Evolutionary conservation across 2,113 vertebrate genomes (phyloP), one percentile per base, ranked within the genome.

Genomic region (Cairina moschata): DNA sequence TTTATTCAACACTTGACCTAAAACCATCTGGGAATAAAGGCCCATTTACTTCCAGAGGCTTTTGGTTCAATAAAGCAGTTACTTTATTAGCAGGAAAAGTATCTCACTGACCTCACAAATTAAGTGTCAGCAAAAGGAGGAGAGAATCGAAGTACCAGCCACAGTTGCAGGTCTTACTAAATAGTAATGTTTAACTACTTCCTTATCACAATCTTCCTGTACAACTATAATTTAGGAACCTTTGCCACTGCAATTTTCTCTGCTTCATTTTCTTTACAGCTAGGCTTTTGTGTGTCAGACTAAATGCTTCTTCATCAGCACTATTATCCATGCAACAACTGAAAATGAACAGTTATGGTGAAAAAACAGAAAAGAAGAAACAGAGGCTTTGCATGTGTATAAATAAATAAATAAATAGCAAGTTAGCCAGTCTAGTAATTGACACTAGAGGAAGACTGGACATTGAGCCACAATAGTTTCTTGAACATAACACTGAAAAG

Each of bases 121-220:
- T 95, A 96, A 97, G 92, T 93, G 95, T 97, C 98, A 97, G 93
- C 97, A 96, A 91, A 86, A 93, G 96, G 74, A 97, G 89, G 83
- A 97, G 95, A 98, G 94, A 96, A 91, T 92, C 0, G 3, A 96
- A 79, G 74, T 86, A 87, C 55, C 93, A 95, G 93, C 74, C 80
- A 91, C 69, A 73, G 93, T 94, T 91, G 94, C 72, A 97, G 88
- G 89, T 97, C 91, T 94, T 94, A 86, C 94, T 93, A 95, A 97
- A 97, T 72, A 96, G 93, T 93, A 98, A 97, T 96, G 88, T 98
- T 98, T 98, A 98, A 98, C 97, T 91, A 94, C 95, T 97, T 97
- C 88, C 97, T 98, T 98, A 98, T 98, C 97, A 92, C 65, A 84
- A 55, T 94, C 94, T 94, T 96, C 92, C 95, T 87, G 81, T 82